phyloP scores from a whole-genome alignment of 2,888 invertebrate species.

The Hermaeophaga mercurialis region DNA sequence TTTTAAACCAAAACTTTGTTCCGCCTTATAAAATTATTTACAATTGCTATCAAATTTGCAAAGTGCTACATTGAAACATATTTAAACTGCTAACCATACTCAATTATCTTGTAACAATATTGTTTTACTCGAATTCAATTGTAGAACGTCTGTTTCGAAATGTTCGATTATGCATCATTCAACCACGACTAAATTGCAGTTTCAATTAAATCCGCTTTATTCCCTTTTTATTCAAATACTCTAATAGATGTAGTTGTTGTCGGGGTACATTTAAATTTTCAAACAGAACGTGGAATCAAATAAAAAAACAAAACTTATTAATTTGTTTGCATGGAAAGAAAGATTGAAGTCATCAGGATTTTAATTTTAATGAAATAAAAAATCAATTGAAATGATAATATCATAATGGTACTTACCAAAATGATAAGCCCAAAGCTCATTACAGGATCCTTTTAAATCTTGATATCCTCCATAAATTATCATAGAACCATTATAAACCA shows the following conservation, averaged over 20 bases:
- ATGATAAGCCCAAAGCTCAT: constrained; percentile 87
- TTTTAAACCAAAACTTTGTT: no score
- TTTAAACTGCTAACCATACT: background rate
- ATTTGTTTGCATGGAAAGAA: background rate
- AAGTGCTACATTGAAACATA: no score
- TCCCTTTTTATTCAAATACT: background rate
- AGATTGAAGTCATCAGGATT: no score
- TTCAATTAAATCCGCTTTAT: background rate
- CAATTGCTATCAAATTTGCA: no score
- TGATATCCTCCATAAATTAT: constrained; percentile 87
- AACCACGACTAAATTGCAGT: background rate
- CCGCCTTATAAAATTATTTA: no score
- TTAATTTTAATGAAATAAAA: no score
- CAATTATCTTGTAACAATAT: constrained; percentile 1
- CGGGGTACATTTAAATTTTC: background rate
- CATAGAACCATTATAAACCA: constrained; percentile 78
- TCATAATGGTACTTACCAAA: constrained; percentile 65
- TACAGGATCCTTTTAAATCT: constrained; percentile 81
- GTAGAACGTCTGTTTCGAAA: constrained; percentile 5
- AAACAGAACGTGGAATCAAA: background rate
- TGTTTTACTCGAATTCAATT: background rate
- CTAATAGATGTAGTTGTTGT: background rate
- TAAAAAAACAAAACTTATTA: background rate
- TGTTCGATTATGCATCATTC: constrained; percentile 4
- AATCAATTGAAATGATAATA: no score